Percentiles rank a stretch among this genome's conserved stretches.
Evolutionary conservation across 2,888 invertebrate species (phyloP).

Genomic region (Stratiomys singularior): DNA sequence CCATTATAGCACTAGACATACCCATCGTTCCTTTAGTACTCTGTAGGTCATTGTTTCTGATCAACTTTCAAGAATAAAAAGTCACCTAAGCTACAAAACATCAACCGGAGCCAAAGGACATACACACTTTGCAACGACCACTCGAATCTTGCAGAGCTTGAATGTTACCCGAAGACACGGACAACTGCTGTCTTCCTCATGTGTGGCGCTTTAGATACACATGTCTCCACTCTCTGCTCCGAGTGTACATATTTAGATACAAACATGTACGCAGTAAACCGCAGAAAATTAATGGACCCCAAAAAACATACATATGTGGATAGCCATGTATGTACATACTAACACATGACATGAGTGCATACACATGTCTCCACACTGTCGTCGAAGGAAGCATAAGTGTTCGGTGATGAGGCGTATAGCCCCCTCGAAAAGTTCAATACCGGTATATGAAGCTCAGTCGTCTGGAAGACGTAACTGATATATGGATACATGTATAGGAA

Average conservation of each 20-base stretch:
- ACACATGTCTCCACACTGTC: neutral
- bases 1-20: no score
- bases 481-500: no score
- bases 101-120: neutral
- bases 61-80: no score
- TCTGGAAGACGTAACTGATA: constrained; percentile 2
- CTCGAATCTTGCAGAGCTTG: constrained; percentile 4
- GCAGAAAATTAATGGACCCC: constrained; percentile 36
- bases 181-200: constrained; percentile 19
- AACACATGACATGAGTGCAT: neutral
- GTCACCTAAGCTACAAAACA: neutral
- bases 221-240: neutral
- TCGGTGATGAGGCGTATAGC: neutral
- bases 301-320: constrained; percentile 9
- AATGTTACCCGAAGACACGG: neutral
- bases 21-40: neutral
- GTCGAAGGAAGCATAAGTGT: neutral
- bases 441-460: neutral
- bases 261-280: constrained; percentile 24
- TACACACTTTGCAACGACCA: no score
- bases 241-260: neutral
- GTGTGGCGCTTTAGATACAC: constrained; percentile 30
- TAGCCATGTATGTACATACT: no score
- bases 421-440: neutral
- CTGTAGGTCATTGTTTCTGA: neutral